A percentile compares a stretch with the other conserved stretches of the same genome.
phyloP scores from a whole-genome alignment of 2,888 invertebrate species.

The Trissonchulus sp. region DNA sequence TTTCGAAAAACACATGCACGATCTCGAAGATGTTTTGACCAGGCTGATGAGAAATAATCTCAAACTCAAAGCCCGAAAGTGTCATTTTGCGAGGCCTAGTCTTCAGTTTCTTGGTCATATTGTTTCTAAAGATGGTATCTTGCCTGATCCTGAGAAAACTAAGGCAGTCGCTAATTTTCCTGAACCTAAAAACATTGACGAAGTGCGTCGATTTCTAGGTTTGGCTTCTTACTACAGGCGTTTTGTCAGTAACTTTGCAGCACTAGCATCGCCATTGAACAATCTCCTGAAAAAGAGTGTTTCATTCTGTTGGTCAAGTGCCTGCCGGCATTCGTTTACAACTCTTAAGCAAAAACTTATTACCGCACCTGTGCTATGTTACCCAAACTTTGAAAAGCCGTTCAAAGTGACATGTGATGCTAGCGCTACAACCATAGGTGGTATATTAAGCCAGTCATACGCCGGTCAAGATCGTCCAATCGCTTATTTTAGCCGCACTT shows the following conservation, averaged over 20 bases:
- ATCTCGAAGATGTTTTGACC: too few species aligned
- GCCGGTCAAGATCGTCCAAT: slow-evolving; percentile 37
- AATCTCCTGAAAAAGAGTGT: slow-evolving; percentile 35
- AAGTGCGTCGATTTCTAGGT: slow-evolving; percentile 37
- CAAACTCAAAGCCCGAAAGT: too few species aligned
- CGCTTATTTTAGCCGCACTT: slow-evolving; percentile 40
- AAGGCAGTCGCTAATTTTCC: background rate
- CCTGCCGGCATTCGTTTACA: slow-evolving; percentile 31
- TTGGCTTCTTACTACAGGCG: slow-evolving; percentile 35
- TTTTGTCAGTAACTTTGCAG: slow-evolving; percentile 35
- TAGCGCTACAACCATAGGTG: slow-evolving; percentile 39
- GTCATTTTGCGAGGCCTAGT: too few species aligned
- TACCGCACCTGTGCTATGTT: slow-evolving; percentile 32
- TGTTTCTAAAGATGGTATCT: background rate
- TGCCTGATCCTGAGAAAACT: slow-evolving; percentile 32
- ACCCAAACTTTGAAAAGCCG: slow-evolving; percentile 35
- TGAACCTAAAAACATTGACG: slow-evolving; percentile 9
- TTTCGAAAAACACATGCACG: too few species aligned
- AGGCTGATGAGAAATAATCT: too few species aligned
- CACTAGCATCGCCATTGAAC: slow-evolving; percentile 33
- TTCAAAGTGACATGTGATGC: slow-evolving; percentile 41
- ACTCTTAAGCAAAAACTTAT: slow-evolving; percentile 30
- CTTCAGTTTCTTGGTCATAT: slow-evolving; percentile 3
- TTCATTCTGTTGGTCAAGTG: slow-evolving; percentile 35
- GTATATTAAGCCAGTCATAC: slow-evolving; percentile 38